phyloP scores from a whole-genome alignment of 2,888 invertebrate genomes.

The Idaea aversata region DNA sequence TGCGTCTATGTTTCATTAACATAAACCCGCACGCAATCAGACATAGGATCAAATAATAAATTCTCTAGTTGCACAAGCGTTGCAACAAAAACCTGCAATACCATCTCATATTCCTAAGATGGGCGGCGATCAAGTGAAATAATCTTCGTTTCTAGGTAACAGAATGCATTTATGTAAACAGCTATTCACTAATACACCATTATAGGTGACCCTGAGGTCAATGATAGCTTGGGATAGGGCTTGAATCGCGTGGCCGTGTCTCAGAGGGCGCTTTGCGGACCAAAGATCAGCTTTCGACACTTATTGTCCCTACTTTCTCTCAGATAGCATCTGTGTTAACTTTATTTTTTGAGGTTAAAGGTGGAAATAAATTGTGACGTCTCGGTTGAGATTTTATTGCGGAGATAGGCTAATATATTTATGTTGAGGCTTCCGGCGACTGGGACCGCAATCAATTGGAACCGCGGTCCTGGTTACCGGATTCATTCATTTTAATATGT shows the following conservation, averaged over 20 bases:
- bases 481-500: too few relatives aligned
- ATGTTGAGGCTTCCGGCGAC: too few relatives aligned
- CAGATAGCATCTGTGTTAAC: slow-evolving; percentile 13
- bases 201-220: slow-evolving; percentile 50
- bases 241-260: slow-evolving; percentile 13
- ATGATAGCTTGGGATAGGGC: slow-evolving; percentile 45
- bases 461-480: too few relatives aligned
- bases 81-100: background rate
- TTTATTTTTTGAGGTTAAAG: slow-evolving; percentile 14
- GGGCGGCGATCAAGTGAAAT: background rate
- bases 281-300: slow-evolving; percentile 28
- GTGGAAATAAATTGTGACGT: slow-evolving; percentile 11
- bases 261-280: slow-evolving; percentile 8
- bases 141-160: background rate
- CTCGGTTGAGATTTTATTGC: background rate
- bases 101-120: background rate
- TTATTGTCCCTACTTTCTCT: slow-evolving; percentile 18
- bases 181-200: slow-evolving; percentile 46
- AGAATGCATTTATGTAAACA: slow-evolving; percentile 39
- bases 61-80: background rate
- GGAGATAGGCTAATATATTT: background rate
- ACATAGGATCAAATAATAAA: too few relatives aligned
- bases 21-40: too few relatives aligned
- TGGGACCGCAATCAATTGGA: too few relatives aligned
- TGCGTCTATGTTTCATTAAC: too few relatives aligned